A percentile compares a stretch with the other conserved stretches of the same genome.
phyloP scores from a whole-genome alignment of 1,140 invertebrate genomes.

The Andricus grossulariae region DNA sequence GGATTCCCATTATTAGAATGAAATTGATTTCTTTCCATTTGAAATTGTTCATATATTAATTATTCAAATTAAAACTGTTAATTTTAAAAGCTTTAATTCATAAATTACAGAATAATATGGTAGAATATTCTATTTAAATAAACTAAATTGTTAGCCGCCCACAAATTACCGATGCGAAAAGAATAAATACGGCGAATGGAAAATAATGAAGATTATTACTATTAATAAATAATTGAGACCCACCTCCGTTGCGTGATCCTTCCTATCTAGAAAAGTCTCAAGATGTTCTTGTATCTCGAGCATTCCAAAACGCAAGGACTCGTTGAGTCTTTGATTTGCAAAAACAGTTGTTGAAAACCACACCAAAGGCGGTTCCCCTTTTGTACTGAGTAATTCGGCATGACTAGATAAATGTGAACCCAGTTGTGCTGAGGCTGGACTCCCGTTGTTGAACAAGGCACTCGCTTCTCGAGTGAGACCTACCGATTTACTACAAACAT shows the following conservation, averaged over 20 bases:
- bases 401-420: constrained; percentile 81
- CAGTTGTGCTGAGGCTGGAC: constrained; percentile 69
- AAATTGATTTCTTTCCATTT: too few relatives aligned
- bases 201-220: background rate
- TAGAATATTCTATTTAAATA: too few relatives aligned
- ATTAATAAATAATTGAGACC: constrained; percentile 39
- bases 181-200: too few relatives aligned
- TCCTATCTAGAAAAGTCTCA: constrained; percentile 94
- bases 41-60: too few relatives aligned
- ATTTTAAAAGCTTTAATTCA: too few relatives aligned
- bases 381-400: constrained; percentile 78
- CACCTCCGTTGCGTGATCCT: constrained; percentile 93
- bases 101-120: too few relatives aligned
- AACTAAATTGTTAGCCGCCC: too few relatives aligned
- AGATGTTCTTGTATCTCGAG: constrained; percentile 97
- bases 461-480: constrained; percentile 77
- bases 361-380: constrained; percentile 83
- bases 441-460: constrained; percentile 69
- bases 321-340: constrained; percentile 80
- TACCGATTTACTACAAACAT: constrained; percentile 77
- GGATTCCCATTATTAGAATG: too few relatives aligned
- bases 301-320: constrained; percentile 90
- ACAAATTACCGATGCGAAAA: too few relatives aligned
- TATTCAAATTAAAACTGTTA: too few relatives aligned
- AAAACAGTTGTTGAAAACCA: constrained; percentile 83